These are phyloP conservation scores for Synanthedon formicaeformis DNA, from an alignment of 2,888 invertebrate species.

Conservation along the genomic window DNA sequence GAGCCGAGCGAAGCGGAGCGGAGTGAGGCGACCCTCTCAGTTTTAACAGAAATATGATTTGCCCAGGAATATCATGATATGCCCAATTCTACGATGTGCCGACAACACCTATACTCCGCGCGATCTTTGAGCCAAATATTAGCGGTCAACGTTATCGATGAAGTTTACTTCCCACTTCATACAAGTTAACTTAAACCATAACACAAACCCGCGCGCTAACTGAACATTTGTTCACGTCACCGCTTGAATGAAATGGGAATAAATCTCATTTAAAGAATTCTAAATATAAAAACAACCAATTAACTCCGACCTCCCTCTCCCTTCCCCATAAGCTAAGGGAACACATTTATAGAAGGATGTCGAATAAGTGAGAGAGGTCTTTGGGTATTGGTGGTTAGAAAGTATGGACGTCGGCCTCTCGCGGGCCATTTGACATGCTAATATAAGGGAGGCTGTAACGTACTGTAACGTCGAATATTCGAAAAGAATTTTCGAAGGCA, in stretches of 20 bases:
- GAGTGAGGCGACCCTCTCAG: too few relatives aligned
- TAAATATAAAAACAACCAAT: conserved; percentile 12
- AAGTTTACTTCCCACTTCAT: too few relatives aligned
- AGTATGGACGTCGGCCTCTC: conserved; percentile 8
- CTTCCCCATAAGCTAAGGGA: neutral
- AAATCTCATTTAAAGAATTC: conserved; percentile 3
- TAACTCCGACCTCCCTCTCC: conserved; percentile 5
- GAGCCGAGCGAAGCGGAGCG: too few relatives aligned
- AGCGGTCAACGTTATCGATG: too few relatives aligned
- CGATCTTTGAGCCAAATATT: too few relatives aligned
- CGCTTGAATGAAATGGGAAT: conserved; percentile 11
- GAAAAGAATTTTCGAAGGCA: too few relatives aligned
- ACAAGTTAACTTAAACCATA: neutral
- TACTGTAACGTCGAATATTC: too few relatives aligned
- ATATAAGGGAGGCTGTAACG: conserved; percentile 5
- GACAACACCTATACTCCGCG: too few relatives aligned
- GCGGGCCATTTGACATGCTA: conserved; percentile 25
- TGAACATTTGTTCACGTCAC: conserved; percentile 17
- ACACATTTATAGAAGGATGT: neutral
- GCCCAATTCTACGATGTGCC: too few relatives aligned
- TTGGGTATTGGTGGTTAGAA: conserved; percentile 8
- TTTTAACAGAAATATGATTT: too few relatives aligned
- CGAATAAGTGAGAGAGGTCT: conserved; percentile 9
- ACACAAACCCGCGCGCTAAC: neutral
- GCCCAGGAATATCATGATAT: too few relatives aligned